phyloP scores from a whole-genome alignment of 2,113 vertebrate genomes.

The Romanogobio albipinnatus region DNA sequence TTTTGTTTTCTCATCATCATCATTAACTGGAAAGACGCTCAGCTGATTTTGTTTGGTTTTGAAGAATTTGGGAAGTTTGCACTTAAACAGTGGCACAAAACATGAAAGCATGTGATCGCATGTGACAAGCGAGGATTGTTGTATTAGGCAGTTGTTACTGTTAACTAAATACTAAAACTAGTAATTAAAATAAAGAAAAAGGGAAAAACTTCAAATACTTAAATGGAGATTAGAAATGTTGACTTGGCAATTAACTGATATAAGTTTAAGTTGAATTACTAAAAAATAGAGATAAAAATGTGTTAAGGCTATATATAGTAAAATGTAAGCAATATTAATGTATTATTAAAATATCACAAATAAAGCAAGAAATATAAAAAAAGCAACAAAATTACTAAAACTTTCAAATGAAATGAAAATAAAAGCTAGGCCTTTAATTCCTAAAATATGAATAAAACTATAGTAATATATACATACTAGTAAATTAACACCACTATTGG shows the following conservation, averaged over 20 bases:
- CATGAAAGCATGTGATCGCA: not conserved
- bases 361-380: not conserved
- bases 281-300: not conserved
- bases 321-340: not conserved
- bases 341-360: not conserved
- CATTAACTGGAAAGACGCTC: not conserved
- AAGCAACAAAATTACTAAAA: not conserved
- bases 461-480: too few relatives aligned
- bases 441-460: too few relatives aligned
- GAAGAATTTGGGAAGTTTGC: not conserved
- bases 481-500: too few relatives aligned
- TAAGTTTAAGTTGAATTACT: not conserved
- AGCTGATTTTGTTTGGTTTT: not conserved
- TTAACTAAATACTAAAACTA: not conserved
- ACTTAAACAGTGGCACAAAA: not conserved
- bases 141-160: not conserved
- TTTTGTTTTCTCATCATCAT: not conserved
- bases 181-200: not conserved
- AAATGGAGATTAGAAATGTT: not conserved
- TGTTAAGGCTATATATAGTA: not conserved
- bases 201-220: not conserved
- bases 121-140: not conserved
- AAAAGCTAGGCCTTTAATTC: too few relatives aligned
- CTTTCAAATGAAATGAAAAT: too few relatives aligned
- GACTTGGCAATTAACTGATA: not conserved